A percentile compares a stretch with the other conserved stretches of the same genome.
Evolutionary conservation across 2,113 vertebrate species (phyloP).

Genomic region (Columbina picui): DNA sequence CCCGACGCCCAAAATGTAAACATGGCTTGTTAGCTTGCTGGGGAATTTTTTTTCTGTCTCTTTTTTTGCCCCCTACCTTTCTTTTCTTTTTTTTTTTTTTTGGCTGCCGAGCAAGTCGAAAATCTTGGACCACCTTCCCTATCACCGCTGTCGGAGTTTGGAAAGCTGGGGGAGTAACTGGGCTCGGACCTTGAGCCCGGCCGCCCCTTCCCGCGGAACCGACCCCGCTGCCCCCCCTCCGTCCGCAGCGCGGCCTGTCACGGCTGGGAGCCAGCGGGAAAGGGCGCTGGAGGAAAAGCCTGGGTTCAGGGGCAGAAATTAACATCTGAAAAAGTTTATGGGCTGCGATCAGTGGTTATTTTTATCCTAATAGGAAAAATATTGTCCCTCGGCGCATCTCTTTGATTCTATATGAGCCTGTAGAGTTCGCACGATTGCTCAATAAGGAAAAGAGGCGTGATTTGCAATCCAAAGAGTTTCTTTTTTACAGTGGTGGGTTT

Average conservation of each 20-base stretch:
- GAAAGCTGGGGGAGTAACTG: not conserved
- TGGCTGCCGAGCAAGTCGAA: rapidly evolving
- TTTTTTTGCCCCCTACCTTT: too few relatives aligned
- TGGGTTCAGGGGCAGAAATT: not conserved
- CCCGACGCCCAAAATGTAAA: not conserved
- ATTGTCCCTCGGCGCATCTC: not conserved
- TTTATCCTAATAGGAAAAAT: not conserved
- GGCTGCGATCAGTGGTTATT: not conserved
- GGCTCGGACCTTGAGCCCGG: not conserved
- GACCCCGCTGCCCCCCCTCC: not conserved
- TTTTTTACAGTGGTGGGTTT: not conserved
- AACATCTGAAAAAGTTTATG: not conserved
- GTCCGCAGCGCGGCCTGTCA: not conserved
- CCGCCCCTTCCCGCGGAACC: not conserved
- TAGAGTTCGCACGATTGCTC: not conserved
- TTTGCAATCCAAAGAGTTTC: not conserved
- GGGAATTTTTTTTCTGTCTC: rapidly evolving
- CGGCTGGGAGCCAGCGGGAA: not conserved
- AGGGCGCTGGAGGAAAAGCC: not conserved
- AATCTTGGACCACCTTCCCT: not conserved
- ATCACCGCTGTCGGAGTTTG: not conserved
- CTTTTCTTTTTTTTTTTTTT: too few relatives aligned
- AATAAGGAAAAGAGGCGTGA: not conserved
- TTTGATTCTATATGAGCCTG: not conserved
- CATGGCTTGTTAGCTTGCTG: not conserved